A percentile compares a stretch with the other conserved stretches of the same genome.
Evolutionary conservation across 2,797 vertebrate species (phyloP).

Genomic region (Epinephelus awoara): DNA sequence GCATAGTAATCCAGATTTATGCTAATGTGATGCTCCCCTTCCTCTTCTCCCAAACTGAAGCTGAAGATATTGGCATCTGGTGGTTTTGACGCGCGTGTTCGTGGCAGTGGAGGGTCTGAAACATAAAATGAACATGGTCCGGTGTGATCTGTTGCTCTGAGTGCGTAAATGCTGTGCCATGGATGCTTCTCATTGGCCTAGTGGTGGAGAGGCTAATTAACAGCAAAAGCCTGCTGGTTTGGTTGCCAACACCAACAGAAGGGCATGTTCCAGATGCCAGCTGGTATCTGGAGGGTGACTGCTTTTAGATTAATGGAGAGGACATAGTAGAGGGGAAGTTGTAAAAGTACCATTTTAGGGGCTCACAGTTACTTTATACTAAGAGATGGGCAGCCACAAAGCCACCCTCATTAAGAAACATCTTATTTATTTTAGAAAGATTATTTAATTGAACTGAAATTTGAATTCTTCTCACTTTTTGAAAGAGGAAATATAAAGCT

Average conservation of each 20-base stretch:
- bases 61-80: slow-evolving; percentile 65
- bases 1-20: slow-evolving; percentile 80
- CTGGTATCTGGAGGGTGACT: slow-evolving; percentile 68
- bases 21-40: slow-evolving; percentile 64
- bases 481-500: neutral
- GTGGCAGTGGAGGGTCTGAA: slow-evolving; percentile 42
- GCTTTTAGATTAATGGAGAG: slow-evolving; percentile 69
- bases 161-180: slow-evolving; percentile 48
- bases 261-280: slow-evolving; percentile 71
- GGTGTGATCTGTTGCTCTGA: slow-evolving; percentile 60
- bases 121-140: slow-evolving; percentile 60
- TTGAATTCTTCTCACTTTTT: neutral
- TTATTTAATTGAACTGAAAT: neutral
- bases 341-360: slow-evolving; percentile 36
- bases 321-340: slow-evolving; percentile 39
- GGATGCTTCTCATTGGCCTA: slow-evolving; percentile 60
- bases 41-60: slow-evolving; percentile 42
- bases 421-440: slow-evolving; percentile 5
- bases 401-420: slow-evolving; percentile 23
- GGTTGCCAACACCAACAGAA: slow-evolving; percentile 70
- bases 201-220: slow-evolving; percentile 70
- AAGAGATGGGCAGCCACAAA: slow-evolving; percentile 19
- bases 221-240: slow-evolving; percentile 55
- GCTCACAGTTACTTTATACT: slow-evolving; percentile 1
- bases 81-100: slow-evolving; percentile 40